phyloP scores from a whole-genome alignment of 2,888 invertebrate genomes.

The Andrena minutula region DNA sequence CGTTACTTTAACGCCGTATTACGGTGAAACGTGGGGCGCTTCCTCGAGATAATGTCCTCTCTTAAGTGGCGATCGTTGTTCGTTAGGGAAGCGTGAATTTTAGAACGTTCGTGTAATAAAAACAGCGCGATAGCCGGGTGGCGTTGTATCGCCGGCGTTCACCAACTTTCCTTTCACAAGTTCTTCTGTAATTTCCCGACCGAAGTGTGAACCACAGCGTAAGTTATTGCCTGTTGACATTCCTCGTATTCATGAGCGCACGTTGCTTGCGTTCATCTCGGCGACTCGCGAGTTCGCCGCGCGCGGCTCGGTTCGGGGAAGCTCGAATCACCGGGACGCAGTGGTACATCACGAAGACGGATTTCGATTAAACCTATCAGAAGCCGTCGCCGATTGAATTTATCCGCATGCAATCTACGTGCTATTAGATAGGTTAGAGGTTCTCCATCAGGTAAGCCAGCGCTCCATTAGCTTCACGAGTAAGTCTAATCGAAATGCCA shows the following conservation, averaged over 20 bases:
- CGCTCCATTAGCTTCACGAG: conserved; percentile 42
- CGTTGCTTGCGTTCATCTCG: not conserved
- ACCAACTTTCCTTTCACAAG: not conserved
- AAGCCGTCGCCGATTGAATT: conserved; percentile 32
- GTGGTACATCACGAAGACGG: conserved; percentile 10
- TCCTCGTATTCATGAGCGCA: not conserved
- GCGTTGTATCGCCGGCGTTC: conserved; percentile 22
- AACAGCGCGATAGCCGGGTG: not conserved
- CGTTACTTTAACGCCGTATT: conserved; percentile 43
- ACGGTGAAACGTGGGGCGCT: conserved; percentile 42
- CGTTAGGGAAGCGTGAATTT: conserved; percentile 65
- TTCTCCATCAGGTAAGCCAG: conserved; percentile 28
- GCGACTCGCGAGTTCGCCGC: not conserved
- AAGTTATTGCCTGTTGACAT: not conserved
- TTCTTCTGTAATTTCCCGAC: not conserved
- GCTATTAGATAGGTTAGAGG: conserved; percentile 24
- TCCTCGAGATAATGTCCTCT: conserved; percentile 54
- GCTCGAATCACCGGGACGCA: conserved; percentile 7
- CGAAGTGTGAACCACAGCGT: not conserved
- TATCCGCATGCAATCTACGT: conserved; percentile 40
- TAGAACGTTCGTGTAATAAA: conserved; percentile 40
- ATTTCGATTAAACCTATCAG: conserved; percentile 24
- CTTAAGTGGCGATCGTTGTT: conserved; percentile 65
- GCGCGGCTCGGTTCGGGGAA: not conserved
- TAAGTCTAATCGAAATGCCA: conserved; percentile 51